Percentiles rank a stretch among this genome's conserved stretches.
Evolutionary conservation across 2,888 invertebrate genomes (phyloP).

Genomic region (Linnaemya tessellans): DNA sequence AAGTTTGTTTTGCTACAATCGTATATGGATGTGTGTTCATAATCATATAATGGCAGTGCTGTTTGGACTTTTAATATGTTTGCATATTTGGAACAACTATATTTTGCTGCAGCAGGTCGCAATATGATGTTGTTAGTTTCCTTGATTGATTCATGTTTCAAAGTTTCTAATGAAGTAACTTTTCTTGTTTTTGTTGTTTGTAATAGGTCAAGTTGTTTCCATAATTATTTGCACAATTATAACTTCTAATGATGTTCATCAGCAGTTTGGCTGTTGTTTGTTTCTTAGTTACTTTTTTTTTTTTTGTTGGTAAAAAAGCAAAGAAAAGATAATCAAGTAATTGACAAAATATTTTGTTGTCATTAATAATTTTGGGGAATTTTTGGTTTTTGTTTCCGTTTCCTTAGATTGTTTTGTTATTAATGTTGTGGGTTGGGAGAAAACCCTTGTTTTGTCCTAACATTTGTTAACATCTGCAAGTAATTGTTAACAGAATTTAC

Average conservation of each 20-base stretch:
- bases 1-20: background rate
- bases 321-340: background rate
- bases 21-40: background rate
- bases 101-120: background rate
- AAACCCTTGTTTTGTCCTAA: background rate
- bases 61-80: background rate
- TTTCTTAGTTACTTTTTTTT: background rate
- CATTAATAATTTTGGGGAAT: constrained; percentile 33
- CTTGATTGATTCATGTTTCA: constrained; percentile 29
- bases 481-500: constrained; percentile 38
- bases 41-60: background rate
- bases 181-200: constrained; percentile 2
- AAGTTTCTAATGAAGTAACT: constrained; percentile 25
- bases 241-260: constrained; percentile 49
- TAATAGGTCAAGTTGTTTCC: constrained; percentile 71
- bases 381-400: constrained; percentile 17
- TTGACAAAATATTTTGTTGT: constrained; percentile 55
- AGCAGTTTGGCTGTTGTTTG: constrained; percentile 14
- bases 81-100: background rate
- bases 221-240: constrained; percentile 71
- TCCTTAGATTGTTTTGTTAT: background rate
- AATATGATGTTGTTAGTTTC: constrained; percentile 35
- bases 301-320: background rate
- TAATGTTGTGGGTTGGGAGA: background rate
- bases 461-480: constrained; percentile 41